Base-by-base conservation (phyloP, 2,113 vertebrate genomes). In the Alligator mississippiensis region DNA sequence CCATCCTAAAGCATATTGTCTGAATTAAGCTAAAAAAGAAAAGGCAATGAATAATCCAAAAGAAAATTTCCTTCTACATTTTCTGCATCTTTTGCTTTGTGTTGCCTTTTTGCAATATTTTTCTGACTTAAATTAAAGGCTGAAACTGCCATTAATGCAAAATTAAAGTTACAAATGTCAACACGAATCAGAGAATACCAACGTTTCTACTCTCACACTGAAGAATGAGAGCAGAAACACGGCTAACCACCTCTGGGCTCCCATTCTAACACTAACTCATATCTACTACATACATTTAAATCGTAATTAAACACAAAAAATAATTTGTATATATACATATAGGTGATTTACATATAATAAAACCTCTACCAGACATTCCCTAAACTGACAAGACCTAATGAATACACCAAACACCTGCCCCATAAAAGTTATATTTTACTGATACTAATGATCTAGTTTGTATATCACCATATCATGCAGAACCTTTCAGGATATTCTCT, bases 41-140 rank as follows among this genome's bases (percentile, higher is more conserved):
- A 68, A 88, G 54, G 11, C 60, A 62, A 90, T 76, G 93, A 78
- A 93, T 80, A 57, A 90, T 83, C 59, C 27, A 87, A 17, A 84
- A 47, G 18, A 85, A 80, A 87, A 60, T 4, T 62, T 78, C 7
- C 9, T 61, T 80, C 68, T 80, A 81, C 12, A 47, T 66, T 87
- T 9, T 6, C 38, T 5, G 17, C 82, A 87, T 79, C 63, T 62
- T 0, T 58, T 27, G 61, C 58, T 85, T 79, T 68, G 55, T 3
- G 58, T 10, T 0, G 0, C 4, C 8, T 59, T 77, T 84, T 62
- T 72, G 47, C 18, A 72, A 34, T 72, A 38, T 19, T 21, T 16
- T 7, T 27, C 30, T 59, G 58, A 6, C 8, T 11, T 59, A 22
- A 70, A 59, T 25, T 34, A 24, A 83, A 85, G 11, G 9, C 11